Percentiles rank a stretch among this genome's conserved stretches.
Evolutionary conservation across 2,113 vertebrate genomes (phyloP).

Genomic region (Heterotilapia buettikoferi): DNA sequence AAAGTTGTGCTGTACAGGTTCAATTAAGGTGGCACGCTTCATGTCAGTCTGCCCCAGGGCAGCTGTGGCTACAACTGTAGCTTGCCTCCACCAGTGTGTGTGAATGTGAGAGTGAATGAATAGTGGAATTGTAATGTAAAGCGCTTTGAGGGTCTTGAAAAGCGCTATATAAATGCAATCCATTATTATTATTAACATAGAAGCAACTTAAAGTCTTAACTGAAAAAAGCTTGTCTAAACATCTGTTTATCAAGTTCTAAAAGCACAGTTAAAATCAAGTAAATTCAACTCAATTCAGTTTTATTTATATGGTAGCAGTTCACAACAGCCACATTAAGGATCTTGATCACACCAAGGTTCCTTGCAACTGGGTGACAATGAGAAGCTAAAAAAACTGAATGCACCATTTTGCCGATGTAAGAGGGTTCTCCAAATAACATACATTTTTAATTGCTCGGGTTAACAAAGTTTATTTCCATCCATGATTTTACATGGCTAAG

Average conservation of each 20-base stretch:
- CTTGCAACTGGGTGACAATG: neutral
- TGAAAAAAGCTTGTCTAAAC: neutral
- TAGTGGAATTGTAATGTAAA: no score
- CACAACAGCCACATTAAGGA: neutral
- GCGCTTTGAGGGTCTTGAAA: no score
- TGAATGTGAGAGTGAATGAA: no score
- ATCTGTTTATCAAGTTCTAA: neutral
- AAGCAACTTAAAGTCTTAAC: neutral
- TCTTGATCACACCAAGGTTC: neutral
- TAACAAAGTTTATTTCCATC: neutral
- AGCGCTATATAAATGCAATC: no score
- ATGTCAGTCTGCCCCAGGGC: no score
- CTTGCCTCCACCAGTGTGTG: no score
- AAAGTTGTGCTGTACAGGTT: neutral
- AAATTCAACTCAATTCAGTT: neutral
- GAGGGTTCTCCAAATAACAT: neutral
- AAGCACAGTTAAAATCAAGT: neutral
- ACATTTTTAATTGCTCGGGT: neutral
- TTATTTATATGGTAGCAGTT: neutral
- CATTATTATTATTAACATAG: no score
- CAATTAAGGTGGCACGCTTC: neutral
- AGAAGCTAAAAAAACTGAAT: neutral
- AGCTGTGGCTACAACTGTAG: no score
- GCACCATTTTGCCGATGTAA: neutral
- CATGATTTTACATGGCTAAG: neutral